Base-by-base conservation (phyloP, 2,888 invertebrate genomes). In the Aelia acuminata region DNA sequence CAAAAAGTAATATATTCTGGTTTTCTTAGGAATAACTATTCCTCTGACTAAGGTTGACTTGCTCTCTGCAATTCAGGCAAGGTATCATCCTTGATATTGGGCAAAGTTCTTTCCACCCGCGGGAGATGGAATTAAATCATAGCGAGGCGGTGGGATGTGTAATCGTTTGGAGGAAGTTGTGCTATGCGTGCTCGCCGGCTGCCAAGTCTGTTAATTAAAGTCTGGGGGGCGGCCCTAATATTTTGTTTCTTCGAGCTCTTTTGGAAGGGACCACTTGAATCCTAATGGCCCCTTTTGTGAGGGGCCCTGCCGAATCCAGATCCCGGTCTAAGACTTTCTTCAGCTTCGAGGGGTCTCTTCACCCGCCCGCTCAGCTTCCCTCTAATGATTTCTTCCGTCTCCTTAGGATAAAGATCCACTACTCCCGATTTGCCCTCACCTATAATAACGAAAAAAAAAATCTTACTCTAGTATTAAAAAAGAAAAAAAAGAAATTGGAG, bases 231-330 rank as follows among this genome's bases (percentile, higher is more conserved):
- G 63, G 43, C n/a, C n/a, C 80, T 47, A 80, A 80, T 80, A 80
- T 80, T 80, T 80, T 80, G 80, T 80, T 80, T 80, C 80, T 47
- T 80, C 80, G 43, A 80, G 43, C 43, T 80, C 80, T 80, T 80
- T 80, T 47, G n/a, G 80, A 47, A 80, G 80, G 43, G 39, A 47
- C 80, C n/a, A 39, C 80, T 80, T 80, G 80, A 80, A 80, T 80
- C 80, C 80, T 80, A 80, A 80, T 80, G 80, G 43, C 43, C 80
- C n/a, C 80, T 80, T 80, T 80, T 43, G 80, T 80, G 43, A 47
- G 80, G 80, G 80, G 80, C 43, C n/a, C 80, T 43, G 80, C 43
- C 80, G 80, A 70, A 70, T 70, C 80, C 80, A 43, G 80, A 70
- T 80, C 43, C 43, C 43, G 80, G 80, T 47, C n/a, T 80, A 43